A percentile compares a stretch with the other conserved stretches of the same genome.
Conservation (phyloP, 2,797 vertebrate genomes). For the Takifugu rubripes region DNA sequence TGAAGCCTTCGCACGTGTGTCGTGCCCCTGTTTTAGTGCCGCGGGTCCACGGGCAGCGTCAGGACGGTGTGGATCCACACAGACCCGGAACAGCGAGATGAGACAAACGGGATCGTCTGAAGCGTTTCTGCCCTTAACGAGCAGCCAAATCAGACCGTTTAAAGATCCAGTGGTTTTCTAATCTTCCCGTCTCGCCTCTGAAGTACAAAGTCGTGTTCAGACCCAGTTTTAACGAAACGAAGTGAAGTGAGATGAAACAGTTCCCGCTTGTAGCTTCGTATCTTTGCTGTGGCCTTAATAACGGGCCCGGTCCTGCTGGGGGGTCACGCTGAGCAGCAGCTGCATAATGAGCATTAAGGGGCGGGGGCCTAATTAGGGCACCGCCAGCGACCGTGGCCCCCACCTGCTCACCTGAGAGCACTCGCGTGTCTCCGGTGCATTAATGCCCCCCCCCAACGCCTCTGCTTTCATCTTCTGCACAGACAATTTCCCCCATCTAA, state of each 20-base stretch:
- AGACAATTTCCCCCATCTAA: constrained; percentile 28
- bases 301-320: constrained; percentile 17
- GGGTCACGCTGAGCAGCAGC: constrained; percentile 23
- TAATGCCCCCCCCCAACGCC: constrained; percentile 9
- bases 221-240: background rate
- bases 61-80: too few relatives aligned
- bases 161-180: too few relatives aligned
- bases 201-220: background rate
- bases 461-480: constrained; percentile 43
- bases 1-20: too few relatives aligned
- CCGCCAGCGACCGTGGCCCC: constrained; percentile 23
- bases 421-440: constrained; percentile 23
- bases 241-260: background rate
- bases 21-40: too few relatives aligned
- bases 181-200: background rate
- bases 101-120: too few relatives aligned
- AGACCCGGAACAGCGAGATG: too few relatives aligned
- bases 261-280: background rate
- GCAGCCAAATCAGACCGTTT: too few relatives aligned
- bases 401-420: constrained; percentile 37
- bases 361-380: constrained; percentile 45
- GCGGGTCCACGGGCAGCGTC: too few relatives aligned
- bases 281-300: background rate
- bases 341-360: constrained; percentile 52
- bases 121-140: too few relatives aligned